Evolutionary conservation across 2,888 invertebrate species (phyloP), one percentile per base, ranked within the genome.

Genomic region (Platycnemis pennipes): DNA sequence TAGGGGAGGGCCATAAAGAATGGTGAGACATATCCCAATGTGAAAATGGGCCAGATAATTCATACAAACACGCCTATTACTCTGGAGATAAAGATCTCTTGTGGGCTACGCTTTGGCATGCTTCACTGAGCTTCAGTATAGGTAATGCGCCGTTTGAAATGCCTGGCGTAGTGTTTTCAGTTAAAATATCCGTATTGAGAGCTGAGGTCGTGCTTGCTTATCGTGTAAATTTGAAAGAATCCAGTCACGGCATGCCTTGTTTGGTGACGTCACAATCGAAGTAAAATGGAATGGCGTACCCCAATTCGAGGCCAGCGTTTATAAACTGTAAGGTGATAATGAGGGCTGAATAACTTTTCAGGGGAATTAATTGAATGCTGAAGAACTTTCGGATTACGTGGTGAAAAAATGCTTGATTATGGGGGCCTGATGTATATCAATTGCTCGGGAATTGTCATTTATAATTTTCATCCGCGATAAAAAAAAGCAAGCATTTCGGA

Each of bases 41-140:
- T 87, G n/a, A 87, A 46, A 87, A 87, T 87, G 87, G 87, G n/a
- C 45, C 45, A 77, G 77, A 77, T 77, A 77, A 77, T 77, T 77
- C 77, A 77, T 77, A 77, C 31, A 77, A 77, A 77, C 77, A 77
- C 37, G 77, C 77, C 77, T 77, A 77, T 77, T 77, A 31, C 37
- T 77, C 37, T 13, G 77, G 37, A 77, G 77, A 77, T 77, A 77
- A 77, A 37, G 77, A 77, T 77, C 77, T 77, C 77, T 77, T 16
- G 13, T 16, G 77, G 37, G 13, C 77, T 11, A 77, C 37, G 37
- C 69, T 77, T 77, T 37, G 13, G 77, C 77, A 13, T 77, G 77
- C 77, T 31, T 31, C 77, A 37, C 26, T 37, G 77, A 8, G 77
- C 26, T 77, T 37, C 37, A 26, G 37, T 37, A 26, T 31, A n/a